These are phyloP conservation scores for Opisthocomus hoazin DNA, from an alignment of 2,113 vertebrate species.

Conservation along the genomic window DNA sequence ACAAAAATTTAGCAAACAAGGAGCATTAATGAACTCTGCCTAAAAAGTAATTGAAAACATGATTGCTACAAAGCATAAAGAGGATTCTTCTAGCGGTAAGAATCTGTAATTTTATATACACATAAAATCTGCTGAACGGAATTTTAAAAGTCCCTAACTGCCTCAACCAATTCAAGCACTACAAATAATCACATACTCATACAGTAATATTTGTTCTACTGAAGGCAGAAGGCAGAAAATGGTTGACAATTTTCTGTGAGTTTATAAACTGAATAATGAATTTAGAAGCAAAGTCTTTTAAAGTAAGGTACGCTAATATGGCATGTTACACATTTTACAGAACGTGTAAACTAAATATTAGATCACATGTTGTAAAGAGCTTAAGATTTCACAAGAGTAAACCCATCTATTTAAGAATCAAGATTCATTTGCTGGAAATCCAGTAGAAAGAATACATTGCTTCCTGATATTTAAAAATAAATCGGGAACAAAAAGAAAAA, in stretches of 20 bases:
- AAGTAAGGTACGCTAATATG: not conserved
- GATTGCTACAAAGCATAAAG: not conserved
- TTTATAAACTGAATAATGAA: not conserved
- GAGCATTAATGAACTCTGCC: not conserved
- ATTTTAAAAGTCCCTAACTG: not conserved
- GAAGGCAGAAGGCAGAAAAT: not conserved
- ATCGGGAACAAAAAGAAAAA: not conserved
- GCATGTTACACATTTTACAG: not conserved
- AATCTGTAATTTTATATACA: not conserved
- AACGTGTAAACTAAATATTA: not conserved
- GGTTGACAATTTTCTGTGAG: not conserved
- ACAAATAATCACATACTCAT: not conserved
- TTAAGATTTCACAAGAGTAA: not conserved
- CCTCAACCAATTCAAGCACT: not conserved
- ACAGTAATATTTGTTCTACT: not conserved
- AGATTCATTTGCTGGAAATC: not conserved
- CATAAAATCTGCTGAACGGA: not conserved
- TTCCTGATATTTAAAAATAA: not conserved
- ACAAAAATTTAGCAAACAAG: not conserved
- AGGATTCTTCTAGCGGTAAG: not conserved
- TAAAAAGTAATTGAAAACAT: constrained; percentile 1
- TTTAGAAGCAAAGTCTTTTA: not conserved
- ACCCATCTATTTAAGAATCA: not conserved
- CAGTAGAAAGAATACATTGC: rapidly evolving
- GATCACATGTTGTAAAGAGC: not conserved